These are phyloP conservation scores for Rosalia funebris DNA, from an alignment of 2,888 invertebrate genomes.

Conservation along the genomic window DNA sequence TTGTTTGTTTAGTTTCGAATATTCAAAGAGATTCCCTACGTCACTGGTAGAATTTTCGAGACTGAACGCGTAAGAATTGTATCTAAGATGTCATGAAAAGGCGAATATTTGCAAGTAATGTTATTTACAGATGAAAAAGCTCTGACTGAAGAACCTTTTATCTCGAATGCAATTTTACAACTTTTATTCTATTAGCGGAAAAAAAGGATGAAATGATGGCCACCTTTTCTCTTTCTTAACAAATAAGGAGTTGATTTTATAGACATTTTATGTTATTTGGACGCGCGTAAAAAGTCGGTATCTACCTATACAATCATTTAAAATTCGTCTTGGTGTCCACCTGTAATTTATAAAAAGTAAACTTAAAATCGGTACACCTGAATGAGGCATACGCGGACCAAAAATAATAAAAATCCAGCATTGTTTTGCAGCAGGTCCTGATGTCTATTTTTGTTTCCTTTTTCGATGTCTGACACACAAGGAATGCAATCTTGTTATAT, in stretches of 20 bases:
- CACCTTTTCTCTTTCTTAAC: not conserved
- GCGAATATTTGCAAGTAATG: too few species aligned
- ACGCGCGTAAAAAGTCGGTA: not conserved
- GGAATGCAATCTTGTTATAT: slow-evolving; percentile 53
- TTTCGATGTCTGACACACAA: slow-evolving; percentile 51
- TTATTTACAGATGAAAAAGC: too few species aligned
- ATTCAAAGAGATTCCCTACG: too few species aligned
- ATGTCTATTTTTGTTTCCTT: slow-evolving; percentile 46
- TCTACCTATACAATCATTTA: slow-evolving; percentile 6
- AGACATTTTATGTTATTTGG: not conserved
- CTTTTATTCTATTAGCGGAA: too few species aligned
- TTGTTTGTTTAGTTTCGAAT: too few species aligned
- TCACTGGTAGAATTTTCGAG: too few species aligned
- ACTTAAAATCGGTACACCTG: slow-evolving; percentile 24
- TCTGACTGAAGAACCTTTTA: too few species aligned
- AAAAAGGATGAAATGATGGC: not conserved
- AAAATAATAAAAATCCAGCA: slow-evolving; percentile 50
- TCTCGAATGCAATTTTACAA: too few species aligned
- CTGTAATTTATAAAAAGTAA: slow-evolving; percentile 21
- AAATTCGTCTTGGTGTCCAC: slow-evolving; percentile 8
- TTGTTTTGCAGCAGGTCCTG: slow-evolving; percentile 51
- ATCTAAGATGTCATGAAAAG: too few species aligned
- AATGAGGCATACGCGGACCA: slow-evolving; percentile 26
- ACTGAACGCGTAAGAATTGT: too few species aligned
- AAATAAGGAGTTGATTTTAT: slow-evolving; percentile 5